Conservation (phyloP, 2,113 vertebrate genomes). For the Synchiropus splendidus region DNA sequence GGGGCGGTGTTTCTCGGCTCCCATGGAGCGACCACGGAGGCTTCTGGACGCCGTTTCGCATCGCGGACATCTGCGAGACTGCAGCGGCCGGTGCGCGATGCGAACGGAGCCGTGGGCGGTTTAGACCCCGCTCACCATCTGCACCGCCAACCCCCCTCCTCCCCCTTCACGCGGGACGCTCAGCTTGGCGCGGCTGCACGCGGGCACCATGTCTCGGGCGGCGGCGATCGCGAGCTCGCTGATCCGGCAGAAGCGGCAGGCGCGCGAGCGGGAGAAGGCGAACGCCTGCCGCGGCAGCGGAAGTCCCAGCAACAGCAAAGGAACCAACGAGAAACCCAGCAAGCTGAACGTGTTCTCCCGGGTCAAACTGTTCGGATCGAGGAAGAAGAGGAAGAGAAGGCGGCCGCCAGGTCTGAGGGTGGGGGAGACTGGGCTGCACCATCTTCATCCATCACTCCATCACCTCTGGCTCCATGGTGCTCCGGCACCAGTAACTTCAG, state of each 20-base stretch:
- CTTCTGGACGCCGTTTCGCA: too few relatives aligned
- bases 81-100: conserved; percentile 46
- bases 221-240: conserved; percentile 98
- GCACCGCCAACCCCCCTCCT: neutral
- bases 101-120: conserved; percentile 50
- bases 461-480: neutral
- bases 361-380: conserved; percentile 93
- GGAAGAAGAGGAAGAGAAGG: conserved; percentile 86
- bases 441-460: conserved; percentile 14
- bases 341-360: conserved; percentile 94
- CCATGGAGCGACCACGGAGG: conserved; percentile 25
- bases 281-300: conserved; percentile 88
- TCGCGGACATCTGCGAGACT: too few relatives aligned
- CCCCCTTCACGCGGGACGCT: neutral
- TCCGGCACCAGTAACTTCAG: too few relatives aligned
- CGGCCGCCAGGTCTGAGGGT: conserved; percentile 85
- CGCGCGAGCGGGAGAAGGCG: conserved; percentile 91
- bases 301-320: conserved; percentile 93
- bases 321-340: conserved; percentile 84
- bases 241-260: conserved; percentile 95
- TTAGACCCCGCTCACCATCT: conserved; percentile 24
- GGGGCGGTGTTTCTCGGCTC: conserved; percentile 11
- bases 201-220: conserved; percentile 78
- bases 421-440: conserved; percentile 9
- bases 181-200: conserved; percentile 11